Evolutionary conservation across 1,140 invertebrate species (phyloP), one percentile per base, ranked within the genome.

Genomic region (Acromyrmex charruanus): DNA sequence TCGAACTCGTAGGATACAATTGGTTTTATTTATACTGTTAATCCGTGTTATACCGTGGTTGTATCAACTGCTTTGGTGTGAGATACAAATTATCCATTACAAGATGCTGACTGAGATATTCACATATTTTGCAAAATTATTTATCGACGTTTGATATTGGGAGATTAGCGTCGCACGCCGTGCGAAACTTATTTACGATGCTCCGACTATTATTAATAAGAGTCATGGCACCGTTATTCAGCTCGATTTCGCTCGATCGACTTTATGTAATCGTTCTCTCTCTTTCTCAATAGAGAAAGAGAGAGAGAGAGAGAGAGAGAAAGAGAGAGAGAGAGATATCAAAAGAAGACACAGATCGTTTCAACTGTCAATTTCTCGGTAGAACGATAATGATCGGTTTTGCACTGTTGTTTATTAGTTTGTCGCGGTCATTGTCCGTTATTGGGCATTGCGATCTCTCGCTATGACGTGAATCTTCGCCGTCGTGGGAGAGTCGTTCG

Each of bases 401-500:
- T 88, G 74, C 90, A 63, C 88, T 77, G 55, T 88, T 91, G 90
- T 90, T 88, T 88, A 81, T 81, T 85, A 80, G 82, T 90, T 81
- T 90, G 77, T 88, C 90, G 90, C 58, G 90, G 89, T 91, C 90
- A 87, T 87, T 85, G 58, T 69, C 89, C 82, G 87, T 90, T 77
- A 90, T 84, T 65, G 84, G 44, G 81, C 65, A 90, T 88, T 61
- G 71, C 39, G 85, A 85, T 90, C 87, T 53, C 55, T 77, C 68
- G 85, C 79, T 53, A 58, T n/a, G 25, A 25, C 35, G 35, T 31
- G 49, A 65, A 77, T 88, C 71, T n/a, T n/a, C 77, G 53, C 58
- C 71, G 58, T 85, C 90, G 90, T 91, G 90, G 90, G 90, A 91
- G 89, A 91, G 71, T 91, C 89, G 84, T 87, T 90, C 87, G 90